Evolutionary conservation across 2,888 invertebrate genomes (phyloP), one percentile per base, ranked within the genome.

Genomic region (Ditula angustiorana): DNA sequence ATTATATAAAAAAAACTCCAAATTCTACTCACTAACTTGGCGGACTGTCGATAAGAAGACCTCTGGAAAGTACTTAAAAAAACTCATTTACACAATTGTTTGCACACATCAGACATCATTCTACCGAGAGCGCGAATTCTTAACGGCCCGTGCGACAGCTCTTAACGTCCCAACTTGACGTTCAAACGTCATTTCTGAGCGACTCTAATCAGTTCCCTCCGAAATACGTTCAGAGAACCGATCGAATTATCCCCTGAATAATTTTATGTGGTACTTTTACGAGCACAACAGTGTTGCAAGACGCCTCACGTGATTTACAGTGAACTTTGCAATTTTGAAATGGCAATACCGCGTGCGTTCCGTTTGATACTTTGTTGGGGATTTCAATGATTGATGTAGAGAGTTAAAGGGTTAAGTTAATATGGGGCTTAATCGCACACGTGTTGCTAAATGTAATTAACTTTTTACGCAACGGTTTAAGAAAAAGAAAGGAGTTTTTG

Each of bases 191-290:
- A 33, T 46, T 55, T 61, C 67, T 66, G 71, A 67, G 65, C 61
- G 57, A 58, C 41, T 49, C 57, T 59, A 71, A 68, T 68, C 70
- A 70, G 69, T 64, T 69, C 59, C 60, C 64, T 62, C 68, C 78
- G 73, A 75, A 82, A 79, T 76, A 73, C 76, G 77, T 86, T 87
- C 87, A 76, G 70, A 69, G 87, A 87, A 87, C 67, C 85, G 78
- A 87, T 87, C 86, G 86, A 86, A 87, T 87, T 86, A 87, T 86
- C 87, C 80, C 72, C 75, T 70, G 76, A 78, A 78, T 77, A 81
- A 77, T 83, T 87, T 86, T 87, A 86, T 79, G 79, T 73, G 57
- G 71, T 69, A 71, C 66, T 61, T 82, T 82, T 82, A 82, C 76
- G 80, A 78, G 64, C 69, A 72, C 80, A 76, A 82, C 82, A 82